phyloP scores from a whole-genome alignment of 1,140 invertebrate genomes.

The roundworm (Caenorhabditis elegans) region DNA sequence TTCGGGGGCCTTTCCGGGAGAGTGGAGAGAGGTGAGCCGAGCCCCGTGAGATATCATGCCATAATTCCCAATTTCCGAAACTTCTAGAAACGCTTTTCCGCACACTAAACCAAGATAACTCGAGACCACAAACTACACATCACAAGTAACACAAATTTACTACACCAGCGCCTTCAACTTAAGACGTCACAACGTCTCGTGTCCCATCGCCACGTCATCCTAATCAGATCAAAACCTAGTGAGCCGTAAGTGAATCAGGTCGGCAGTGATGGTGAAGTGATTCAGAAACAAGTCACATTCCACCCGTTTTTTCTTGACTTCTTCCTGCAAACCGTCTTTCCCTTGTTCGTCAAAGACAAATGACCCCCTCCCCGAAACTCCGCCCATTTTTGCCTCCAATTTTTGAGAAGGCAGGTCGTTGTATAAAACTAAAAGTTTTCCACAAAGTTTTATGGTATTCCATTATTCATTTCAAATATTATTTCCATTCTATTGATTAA shows the following conservation, averaged over 20 bases:
- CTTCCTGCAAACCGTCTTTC: slow-evolving; percentile 14
- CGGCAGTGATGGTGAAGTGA: neutral
- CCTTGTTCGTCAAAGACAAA: slow-evolving; percentile 13
- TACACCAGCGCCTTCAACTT: too few species aligned
- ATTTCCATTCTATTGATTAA: neutral
- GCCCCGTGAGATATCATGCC: too few species aligned
- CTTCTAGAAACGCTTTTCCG: too few species aligned
- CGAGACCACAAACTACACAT: slow-evolving; percentile 20
- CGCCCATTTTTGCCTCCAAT: neutral
- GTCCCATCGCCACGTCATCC: neutral
- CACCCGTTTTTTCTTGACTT: neutral
- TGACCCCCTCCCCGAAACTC: neutral
- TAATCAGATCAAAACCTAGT: slow-evolving; percentile 23
- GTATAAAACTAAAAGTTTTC: neutral
- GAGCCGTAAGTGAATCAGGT: slow-evolving; percentile 22
- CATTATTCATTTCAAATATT: neutral
- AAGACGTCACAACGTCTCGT: neutral
- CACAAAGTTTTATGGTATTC: neutral
- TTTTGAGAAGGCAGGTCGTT: neutral
- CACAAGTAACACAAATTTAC: too few species aligned
- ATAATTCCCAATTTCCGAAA: too few species aligned
- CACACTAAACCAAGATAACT: too few species aligned
- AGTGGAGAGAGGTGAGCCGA: too few species aligned
- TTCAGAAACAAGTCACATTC: slow-evolving; percentile 21
- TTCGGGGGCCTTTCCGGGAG: too few species aligned